A percentile compares a stretch with the other conserved stretches of the same genome.
Evolutionary conservation across 2,888 invertebrate species (phyloP).

Genomic region (Caenorhabditis sp.): DNA sequence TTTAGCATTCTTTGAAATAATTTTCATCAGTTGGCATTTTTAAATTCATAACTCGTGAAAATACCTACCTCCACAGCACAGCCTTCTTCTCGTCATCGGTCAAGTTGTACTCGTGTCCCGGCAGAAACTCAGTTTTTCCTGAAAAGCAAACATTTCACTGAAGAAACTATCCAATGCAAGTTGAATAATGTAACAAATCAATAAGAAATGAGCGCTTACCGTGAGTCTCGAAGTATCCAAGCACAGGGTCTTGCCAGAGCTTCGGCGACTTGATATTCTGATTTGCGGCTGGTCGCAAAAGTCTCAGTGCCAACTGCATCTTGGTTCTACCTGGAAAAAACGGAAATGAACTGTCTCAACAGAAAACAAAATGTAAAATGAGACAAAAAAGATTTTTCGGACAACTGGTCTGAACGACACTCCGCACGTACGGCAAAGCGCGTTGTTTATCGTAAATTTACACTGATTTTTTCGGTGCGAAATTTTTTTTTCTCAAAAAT

Average conservation of each 20-base stretch:
- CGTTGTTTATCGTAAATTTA: constrained; percentile 52
- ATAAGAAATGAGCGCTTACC: constrained; percentile 54
- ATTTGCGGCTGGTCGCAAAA: constrained; percentile 82
- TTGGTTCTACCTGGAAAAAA: constrained; percentile 47
- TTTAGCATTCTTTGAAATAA: background rate
- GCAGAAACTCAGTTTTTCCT: constrained; percentile 82
- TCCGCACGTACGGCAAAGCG: constrained; percentile 36
- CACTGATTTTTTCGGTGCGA: background rate
- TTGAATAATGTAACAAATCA: background rate
- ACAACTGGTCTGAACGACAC: constrained; percentile 52
- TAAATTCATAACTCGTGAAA: no score
- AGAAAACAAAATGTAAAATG: constrained; percentile 7
- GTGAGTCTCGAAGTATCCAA: constrained; percentile 76
- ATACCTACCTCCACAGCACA: constrained; percentile 72
- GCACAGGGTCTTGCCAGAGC: constrained; percentile 82
- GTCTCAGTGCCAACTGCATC: constrained; percentile 78
- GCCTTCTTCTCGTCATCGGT: constrained; percentile 82
- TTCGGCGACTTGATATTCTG: constrained; percentile 80
- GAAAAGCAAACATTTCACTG: constrained; percentile 33
- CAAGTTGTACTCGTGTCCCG: constrained; percentile 82
- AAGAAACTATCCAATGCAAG: no score
- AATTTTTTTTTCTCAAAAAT: background rate
- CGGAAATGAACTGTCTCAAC: background rate
- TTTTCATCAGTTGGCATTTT: background rate
- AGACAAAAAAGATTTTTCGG: constrained; percentile 17